Evolutionary conservation across 2,113 vertebrate genomes (phyloP).

Genomic region (Neogobius melanostomus): DNA sequence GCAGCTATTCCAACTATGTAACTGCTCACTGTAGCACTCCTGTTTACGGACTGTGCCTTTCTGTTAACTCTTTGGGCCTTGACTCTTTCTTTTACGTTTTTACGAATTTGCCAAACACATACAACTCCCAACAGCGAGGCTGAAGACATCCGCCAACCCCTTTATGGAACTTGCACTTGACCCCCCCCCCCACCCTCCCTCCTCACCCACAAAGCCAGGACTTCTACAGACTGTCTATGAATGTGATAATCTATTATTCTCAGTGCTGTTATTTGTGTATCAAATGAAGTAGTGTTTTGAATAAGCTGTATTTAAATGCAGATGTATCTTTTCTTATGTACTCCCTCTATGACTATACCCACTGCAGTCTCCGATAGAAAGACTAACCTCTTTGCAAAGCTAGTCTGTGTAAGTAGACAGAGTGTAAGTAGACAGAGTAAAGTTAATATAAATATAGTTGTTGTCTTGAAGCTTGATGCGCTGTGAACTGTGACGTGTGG

Average conservation of each 20-base stretch:
- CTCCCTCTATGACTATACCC: slow-evolving; percentile 38
- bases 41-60: neutral
- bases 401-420: slow-evolving; percentile 17
- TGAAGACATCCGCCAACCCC: neutral
- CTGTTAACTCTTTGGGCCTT: neutral
- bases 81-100: neutral
- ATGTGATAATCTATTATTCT: slow-evolving; percentile 38
- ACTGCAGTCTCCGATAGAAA: slow-evolving; percentile 47
- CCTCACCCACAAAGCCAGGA: neutral
- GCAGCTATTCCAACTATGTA: neutral
- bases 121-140: neutral
- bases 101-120: neutral
- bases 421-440: slow-evolving; percentile 22
- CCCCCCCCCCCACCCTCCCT: neutral
- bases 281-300: slow-evolving; percentile 75
- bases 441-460: slow-evolving; percentile 17
- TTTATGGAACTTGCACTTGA: slow-evolving; percentile 41
- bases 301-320: slow-evolving; percentile 79
- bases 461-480: slow-evolving; percentile 40
- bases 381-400: slow-evolving; percentile 41
- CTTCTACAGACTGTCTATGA: slow-evolving; percentile 16
- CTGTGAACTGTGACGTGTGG: slow-evolving; percentile 57
- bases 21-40: neutral
- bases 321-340: slow-evolving; percentile 34
- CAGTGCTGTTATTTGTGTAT: slow-evolving; percentile 53